A percentile compares a stretch with the other conserved stretches of the same genome.
These are phyloP conservation scores for Panulirus ornatus DNA, from an alignment of 1,140 invertebrate genomes.

Conservation along the genomic window DNA sequence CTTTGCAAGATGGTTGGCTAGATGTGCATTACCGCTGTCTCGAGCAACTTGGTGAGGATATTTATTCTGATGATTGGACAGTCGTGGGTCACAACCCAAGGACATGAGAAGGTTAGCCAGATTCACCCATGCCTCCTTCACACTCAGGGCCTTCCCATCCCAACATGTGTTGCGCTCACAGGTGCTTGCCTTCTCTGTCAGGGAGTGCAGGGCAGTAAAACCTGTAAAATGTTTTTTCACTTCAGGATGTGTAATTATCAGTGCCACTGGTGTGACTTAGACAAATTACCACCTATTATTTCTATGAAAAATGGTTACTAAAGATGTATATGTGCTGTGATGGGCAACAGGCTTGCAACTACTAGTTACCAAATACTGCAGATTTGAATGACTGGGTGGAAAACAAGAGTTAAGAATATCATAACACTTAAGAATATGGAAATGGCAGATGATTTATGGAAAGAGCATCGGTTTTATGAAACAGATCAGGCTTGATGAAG, in stretches of 20 bases:
- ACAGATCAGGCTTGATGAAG: too few relatives aligned
- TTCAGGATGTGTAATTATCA: background rate
- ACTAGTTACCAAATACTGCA: too few relatives aligned
- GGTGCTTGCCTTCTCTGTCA: conserved; percentile 40
- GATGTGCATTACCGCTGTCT: background rate
- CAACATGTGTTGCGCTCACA: conserved; percentile 55
- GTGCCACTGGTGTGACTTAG: background rate
- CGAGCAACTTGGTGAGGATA: conserved; percentile 25
- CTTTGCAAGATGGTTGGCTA: conserved; percentile 30
- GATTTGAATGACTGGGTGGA: too few relatives aligned
- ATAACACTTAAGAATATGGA: too few relatives aligned
- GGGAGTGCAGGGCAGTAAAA: conserved; percentile 43
- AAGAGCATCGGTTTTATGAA: too few relatives aligned
- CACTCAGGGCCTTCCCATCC: conserved; percentile 54
- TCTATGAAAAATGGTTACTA: background rate
- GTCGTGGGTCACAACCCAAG: conserved; percentile 39
- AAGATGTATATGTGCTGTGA: too few relatives aligned
- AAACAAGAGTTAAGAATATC: too few relatives aligned
- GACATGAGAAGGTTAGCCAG: conserved; percentile 43
- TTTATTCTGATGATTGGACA: conserved; percentile 12
- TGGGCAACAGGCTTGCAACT: too few relatives aligned
- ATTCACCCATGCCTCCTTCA: conserved; percentile 51
- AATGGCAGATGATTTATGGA: too few relatives aligned
- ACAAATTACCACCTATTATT: background rate
- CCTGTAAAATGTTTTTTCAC: conserved; percentile 25